Evolutionary conservation across 2,888 invertebrate genomes (phyloP).

Genomic region (Plutella xylostella): DNA sequence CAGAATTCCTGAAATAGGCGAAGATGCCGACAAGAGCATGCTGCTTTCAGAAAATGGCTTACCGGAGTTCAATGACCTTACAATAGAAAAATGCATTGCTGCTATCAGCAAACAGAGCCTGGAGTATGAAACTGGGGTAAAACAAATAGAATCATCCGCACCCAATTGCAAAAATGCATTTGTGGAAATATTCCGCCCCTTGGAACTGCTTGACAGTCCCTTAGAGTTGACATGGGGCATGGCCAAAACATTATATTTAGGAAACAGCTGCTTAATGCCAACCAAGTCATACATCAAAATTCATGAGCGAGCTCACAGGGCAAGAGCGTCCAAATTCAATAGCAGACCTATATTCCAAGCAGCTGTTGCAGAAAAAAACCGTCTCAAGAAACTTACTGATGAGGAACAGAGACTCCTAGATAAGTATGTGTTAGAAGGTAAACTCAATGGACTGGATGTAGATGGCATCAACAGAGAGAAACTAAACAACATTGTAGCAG

Average conservation of each 20-base stretch:
- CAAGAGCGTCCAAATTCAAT: conserved; percentile 79
- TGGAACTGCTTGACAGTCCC: conserved; percentile 79
- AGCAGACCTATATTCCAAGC: conserved; percentile 77
- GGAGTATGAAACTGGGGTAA: conserved; percentile 83
- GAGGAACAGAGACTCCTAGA: conserved; percentile 79
- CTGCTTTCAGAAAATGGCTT: conserved; percentile 78
- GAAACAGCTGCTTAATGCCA: conserved; percentile 84
- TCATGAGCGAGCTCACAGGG: conserved; percentile 81
- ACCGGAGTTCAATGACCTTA: conserved; percentile 84
- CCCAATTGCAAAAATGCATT: conserved; percentile 71
- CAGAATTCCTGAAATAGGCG: conserved; percentile 86
- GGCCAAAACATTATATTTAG: conserved; percentile 85
- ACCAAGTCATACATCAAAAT: conserved; percentile 82
- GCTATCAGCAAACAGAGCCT: conserved; percentile 86
- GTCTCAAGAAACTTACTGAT: conserved; percentile 55
- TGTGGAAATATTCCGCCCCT: conserved; percentile 75
- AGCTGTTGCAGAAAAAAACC: conserved; percentile 68
- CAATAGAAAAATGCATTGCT: conserved; percentile 86
- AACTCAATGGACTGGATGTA: conserved; percentile 83
- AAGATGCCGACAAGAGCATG: conserved; percentile 83
- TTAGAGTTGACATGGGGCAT: conserved; percentile 89
- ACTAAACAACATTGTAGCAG: conserved; percentile 55
- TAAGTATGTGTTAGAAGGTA: conserved; percentile 85
- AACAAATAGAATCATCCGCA: conserved; percentile 72
- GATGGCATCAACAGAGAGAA: conserved; percentile 58